Evolutionary conservation across 2,797 vertebrate genomes (phyloP).

Genomic region (Tamandua tetradactyla): DNA sequence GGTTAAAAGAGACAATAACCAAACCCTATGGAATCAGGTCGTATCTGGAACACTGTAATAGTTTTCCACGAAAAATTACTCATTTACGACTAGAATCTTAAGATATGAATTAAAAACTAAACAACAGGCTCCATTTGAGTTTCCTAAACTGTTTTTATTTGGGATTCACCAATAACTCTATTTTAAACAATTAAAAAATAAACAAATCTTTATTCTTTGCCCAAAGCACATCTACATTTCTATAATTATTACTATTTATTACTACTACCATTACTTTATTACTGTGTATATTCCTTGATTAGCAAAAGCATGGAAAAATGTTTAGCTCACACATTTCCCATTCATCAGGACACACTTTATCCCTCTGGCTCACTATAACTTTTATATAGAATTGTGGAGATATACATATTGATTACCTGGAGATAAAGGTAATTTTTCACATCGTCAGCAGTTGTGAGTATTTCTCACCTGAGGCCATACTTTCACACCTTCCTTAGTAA

Average conservation of each 20-base stretch:
- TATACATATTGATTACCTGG: not conserved
- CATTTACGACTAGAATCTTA: slow-evolving; percentile 33
- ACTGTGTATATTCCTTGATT: not conserved
- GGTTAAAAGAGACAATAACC: not conserved
- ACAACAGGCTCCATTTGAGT: slow-evolving; percentile 36
- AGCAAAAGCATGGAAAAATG: not conserved
- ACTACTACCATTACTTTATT: not conserved
- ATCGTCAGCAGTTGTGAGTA: not conserved
- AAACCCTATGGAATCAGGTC: not conserved
- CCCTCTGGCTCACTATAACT: not conserved
- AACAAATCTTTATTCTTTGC: slow-evolving; percentile 34
- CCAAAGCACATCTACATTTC: not conserved
- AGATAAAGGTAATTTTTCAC: not conserved
- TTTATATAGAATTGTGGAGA: not conserved
- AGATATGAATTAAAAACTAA: slow-evolving; percentile 45
- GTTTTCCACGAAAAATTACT: slow-evolving; percentile 30
- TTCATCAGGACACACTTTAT: not conserved
- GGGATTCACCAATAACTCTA: slow-evolving; percentile 10
- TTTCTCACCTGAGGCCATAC: not conserved
- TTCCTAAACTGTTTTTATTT: not conserved
- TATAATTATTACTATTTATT: not conserved
- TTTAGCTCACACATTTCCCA: not conserved
- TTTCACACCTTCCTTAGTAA: not conserved
- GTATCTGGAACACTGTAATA: not conserved
- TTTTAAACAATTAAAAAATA: slow-evolving; percentile 52